Conservation (phyloP, 2,888 invertebrate genomes). For the Unio delphinus region DNA sequence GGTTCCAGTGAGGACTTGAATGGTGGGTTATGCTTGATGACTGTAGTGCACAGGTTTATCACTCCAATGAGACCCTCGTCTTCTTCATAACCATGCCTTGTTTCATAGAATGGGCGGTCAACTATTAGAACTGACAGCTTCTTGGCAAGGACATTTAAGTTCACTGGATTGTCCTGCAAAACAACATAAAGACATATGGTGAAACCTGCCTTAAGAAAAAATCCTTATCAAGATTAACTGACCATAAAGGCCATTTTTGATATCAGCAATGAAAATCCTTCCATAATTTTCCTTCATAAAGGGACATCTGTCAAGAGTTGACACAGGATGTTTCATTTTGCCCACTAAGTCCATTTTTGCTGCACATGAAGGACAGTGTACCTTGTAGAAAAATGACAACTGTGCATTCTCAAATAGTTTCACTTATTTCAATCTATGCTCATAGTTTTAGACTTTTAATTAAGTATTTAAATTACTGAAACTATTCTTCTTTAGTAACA, state of each 20-base stretch:
- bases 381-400: too few relatives aligned
- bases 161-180: conserved; percentile 72
- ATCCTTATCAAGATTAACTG: background rate
- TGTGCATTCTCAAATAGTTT: too few relatives aligned
- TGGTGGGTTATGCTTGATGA: conserved; percentile 89
- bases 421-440: too few relatives aligned
- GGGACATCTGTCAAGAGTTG: too few relatives aligned
- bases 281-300: too few relatives aligned
- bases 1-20: conserved; percentile 88
- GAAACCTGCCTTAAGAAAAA: background rate
- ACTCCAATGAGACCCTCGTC: conserved; percentile 93
- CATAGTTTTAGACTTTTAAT: too few relatives aligned
- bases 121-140: conserved; percentile 84
- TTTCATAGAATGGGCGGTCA: conserved; percentile 86
- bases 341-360: too few relatives aligned
- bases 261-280: background rate
- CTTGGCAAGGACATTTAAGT: conserved; percentile 80
- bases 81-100: conserved; percentile 84
- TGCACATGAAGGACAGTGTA: too few relatives aligned
- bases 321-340: too few relatives aligned
- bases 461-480: too few relatives aligned
- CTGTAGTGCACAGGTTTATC: conserved; percentile 87
- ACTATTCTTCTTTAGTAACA: too few relatives aligned
- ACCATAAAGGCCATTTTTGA: background rate
- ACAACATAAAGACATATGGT: background rate